Evolutionary conservation across 2,888 invertebrate genomes (phyloP).

Genomic region (Plusia festucae): DNA sequence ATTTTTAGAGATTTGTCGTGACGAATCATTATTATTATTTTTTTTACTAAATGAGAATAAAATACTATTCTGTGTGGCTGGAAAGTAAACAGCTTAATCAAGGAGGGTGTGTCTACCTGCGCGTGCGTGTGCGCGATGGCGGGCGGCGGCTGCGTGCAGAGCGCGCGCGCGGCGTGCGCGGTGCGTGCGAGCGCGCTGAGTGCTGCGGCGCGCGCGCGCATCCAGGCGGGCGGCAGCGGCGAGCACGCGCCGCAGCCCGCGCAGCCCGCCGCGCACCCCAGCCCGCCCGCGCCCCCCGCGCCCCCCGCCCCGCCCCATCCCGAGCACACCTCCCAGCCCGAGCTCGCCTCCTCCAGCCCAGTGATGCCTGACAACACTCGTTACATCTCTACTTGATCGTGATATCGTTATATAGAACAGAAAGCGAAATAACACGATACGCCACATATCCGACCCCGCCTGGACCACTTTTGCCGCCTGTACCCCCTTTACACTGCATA

Average conservation of each 20-base stretch:
- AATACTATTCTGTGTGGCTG: no score
- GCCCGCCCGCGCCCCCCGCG: slow-evolving; percentile 89
- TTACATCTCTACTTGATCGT: no score
- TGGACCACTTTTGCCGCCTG: no score
- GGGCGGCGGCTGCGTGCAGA: slow-evolving; percentile 97
- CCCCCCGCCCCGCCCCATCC: slow-evolving; percentile 72
- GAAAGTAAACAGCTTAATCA: no score
- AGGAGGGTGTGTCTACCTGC: slow-evolving; percentile 75
- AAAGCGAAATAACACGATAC: no score
- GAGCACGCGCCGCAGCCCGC: slow-evolving; percentile 90
- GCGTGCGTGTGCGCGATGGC: slow-evolving; percentile 94
- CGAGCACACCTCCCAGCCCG: slow-evolving; percentile 71
- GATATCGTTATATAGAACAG: no score
- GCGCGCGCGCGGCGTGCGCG: slow-evolving; percentile 91
- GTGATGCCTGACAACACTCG: slow-evolving; percentile 69
- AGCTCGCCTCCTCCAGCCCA: slow-evolving; percentile 72
- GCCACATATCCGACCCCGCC: no score
- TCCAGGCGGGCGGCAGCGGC: slow-evolving; percentile 95
- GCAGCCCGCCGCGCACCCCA: slow-evolving; percentile 91
- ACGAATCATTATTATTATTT: no score
- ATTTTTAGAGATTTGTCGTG: no score
- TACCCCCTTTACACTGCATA: no score
- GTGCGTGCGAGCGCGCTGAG: slow-evolving; percentile 78
- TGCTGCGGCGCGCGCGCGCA: slow-evolving; percentile 92
- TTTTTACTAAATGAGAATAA: no score